Percentiles rank a stretch among this genome's conserved stretches.
phyloP scores from a whole-genome alignment of 2,797 vertebrate species.

The Ispidina picta region DNA sequence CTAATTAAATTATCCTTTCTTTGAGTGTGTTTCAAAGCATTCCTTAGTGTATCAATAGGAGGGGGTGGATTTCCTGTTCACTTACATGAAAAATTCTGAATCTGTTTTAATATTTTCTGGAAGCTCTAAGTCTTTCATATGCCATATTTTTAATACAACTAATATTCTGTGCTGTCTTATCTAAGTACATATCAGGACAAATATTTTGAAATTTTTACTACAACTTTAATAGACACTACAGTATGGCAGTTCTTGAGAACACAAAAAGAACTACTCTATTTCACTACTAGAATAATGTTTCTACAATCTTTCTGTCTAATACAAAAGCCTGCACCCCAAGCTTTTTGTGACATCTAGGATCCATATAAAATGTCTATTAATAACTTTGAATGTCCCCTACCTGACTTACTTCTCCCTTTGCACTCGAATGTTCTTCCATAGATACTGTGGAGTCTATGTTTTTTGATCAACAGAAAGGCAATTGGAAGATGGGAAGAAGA shows the following conservation, averaged over 20 bases:
- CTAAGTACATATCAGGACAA: not conserved
- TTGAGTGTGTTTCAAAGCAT: constrained; percentile 58
- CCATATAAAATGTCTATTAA: not conserved
- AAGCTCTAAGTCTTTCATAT: not conserved
- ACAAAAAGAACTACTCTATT: not conserved
- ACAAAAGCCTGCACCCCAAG: not conserved
- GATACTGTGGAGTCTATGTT: not conserved
- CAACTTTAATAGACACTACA: not conserved
- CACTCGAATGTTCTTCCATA: not conserved
- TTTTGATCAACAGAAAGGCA: not conserved
- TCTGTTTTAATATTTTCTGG: constrained; percentile 40
- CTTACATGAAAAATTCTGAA: constrained; percentile 13
- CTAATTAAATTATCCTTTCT: constrained; percentile 61
- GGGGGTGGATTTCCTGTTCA: constrained; percentile 35
- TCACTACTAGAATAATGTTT: not conserved
- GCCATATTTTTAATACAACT: not conserved
- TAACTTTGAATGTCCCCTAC: not conserved
- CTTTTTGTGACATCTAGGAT: not conserved
- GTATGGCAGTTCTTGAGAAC: not conserved
- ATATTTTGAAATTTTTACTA: not conserved
- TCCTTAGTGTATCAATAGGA: constrained; percentile 35
- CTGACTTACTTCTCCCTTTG: not conserved
- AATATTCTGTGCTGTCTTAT: not conserved
- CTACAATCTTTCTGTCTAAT: not conserved
- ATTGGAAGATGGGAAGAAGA: not conserved